phyloP scores from a whole-genome alignment of 2,888 invertebrate genomes.

The Drosophila maculinotata region DNA sequence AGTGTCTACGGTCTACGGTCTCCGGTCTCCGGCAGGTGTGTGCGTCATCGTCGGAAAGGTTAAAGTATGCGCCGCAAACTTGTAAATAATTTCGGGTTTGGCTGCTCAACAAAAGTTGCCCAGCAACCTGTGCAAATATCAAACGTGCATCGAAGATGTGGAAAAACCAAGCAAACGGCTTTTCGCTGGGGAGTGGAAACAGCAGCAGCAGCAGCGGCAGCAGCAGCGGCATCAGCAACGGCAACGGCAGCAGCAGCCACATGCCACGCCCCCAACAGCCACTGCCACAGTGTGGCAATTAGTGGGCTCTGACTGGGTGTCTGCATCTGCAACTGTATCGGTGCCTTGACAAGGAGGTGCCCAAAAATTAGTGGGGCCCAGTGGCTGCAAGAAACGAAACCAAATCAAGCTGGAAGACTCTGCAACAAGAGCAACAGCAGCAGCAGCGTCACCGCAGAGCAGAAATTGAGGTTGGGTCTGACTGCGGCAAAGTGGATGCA shows the following conservation, averaged over 20 bases:
- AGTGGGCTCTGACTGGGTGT: slow-evolving; percentile 40
- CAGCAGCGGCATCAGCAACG: background rate
- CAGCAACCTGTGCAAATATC: slow-evolving; percentile 74
- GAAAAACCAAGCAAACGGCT: slow-evolving; percentile 51
- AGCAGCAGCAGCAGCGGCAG: slow-evolving; percentile 7
- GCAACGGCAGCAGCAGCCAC: slow-evolving; percentile 24
- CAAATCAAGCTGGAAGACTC: slow-evolving; percentile 18
- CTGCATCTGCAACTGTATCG: slow-evolving; percentile 7
- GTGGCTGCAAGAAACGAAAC: slow-evolving; percentile 33
- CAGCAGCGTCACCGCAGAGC: slow-evolving; percentile 31
- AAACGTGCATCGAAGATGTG: slow-evolving; percentile 72
- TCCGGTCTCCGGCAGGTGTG: slow-evolving; percentile 72
- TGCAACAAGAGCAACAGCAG: slow-evolving; percentile 3
- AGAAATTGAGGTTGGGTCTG: slow-evolving; percentile 63
- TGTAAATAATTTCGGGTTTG: slow-evolving; percentile 76
- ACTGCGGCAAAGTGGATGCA: slow-evolving; percentile 31
- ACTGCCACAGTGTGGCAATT: slow-evolving; percentile 44
- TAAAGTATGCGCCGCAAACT: slow-evolving; percentile 63
- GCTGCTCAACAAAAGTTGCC: slow-evolving; percentile 58
- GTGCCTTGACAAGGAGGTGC: slow-evolving; percentile 50
- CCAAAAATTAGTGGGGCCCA: slow-evolving; percentile 53
- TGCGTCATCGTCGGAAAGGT: slow-evolving; percentile 71
- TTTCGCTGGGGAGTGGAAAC: slow-evolving; percentile 49
- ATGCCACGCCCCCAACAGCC: slow-evolving; percentile 42
- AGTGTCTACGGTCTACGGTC: no score